phyloP scores from a whole-genome alignment of 2,797 vertebrate genomes.

The Apodemus agrarius region DNA sequence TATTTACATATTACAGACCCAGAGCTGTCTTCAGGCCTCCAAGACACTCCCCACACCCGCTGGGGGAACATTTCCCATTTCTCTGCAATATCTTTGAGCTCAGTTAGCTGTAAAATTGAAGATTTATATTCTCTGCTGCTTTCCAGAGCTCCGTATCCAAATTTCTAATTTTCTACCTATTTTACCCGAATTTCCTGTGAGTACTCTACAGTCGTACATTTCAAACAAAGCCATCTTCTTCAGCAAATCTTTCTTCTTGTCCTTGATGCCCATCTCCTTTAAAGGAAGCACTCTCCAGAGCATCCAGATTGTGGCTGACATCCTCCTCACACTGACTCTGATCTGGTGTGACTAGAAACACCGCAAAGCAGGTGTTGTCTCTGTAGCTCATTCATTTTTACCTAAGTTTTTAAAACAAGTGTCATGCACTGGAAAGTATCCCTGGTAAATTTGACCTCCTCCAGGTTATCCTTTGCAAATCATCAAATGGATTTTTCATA shows the following conservation, averaged over 20 bases:
- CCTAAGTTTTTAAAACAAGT: neutral
- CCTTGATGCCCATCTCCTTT: neutral
- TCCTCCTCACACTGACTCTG: neutral
- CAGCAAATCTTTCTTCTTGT: neutral
- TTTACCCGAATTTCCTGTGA: conserved; percentile 30
- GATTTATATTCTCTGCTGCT: conserved; percentile 26
- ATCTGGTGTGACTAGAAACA: neutral
- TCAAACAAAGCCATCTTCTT: conserved; percentile 16
- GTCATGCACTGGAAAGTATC: neutral
- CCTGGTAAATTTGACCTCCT: neutral
- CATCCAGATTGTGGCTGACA: neutral
- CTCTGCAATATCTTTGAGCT: neutral
- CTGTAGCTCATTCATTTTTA: neutral
- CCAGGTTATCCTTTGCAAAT: neutral
- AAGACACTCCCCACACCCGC: neutral
- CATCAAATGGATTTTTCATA: neutral
- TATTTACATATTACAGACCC: neutral
- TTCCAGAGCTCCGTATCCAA: neutral
- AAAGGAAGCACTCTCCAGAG: neutral
- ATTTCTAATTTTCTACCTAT: conserved; percentile 40
- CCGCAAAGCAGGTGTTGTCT: neutral
- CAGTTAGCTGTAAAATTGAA: conserved; percentile 27
- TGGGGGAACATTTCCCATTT: neutral
- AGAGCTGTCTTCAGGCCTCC: neutral
- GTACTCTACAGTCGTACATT: neutral